Evolutionary conservation across 2,113 vertebrate species (phyloP).

Genomic region (Sylvilagus bachmani): DNA sequence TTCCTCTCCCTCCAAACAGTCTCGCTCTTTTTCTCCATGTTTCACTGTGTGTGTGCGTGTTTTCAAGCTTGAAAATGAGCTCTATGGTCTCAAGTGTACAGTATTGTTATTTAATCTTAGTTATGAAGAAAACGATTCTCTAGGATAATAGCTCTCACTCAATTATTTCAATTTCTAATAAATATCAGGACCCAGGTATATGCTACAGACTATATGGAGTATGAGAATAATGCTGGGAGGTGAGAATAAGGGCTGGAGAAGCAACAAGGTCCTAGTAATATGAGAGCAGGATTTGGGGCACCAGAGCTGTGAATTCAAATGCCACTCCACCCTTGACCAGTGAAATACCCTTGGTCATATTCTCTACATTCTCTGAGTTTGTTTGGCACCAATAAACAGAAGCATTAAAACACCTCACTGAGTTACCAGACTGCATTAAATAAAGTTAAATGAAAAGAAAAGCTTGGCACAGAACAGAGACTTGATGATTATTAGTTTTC

Average conservation of each 20-base stretch:
- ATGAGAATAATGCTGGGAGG: not conserved
- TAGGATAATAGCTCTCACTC: not conserved
- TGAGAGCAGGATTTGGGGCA: not conserved
- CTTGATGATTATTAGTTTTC: not conserved
- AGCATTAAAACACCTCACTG: not conserved
- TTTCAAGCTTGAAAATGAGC: not conserved
- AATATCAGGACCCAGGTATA: not conserved
- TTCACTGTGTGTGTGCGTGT: not conserved
- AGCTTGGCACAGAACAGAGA: not conserved
- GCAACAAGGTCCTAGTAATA: not conserved
- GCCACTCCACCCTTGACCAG: not conserved
- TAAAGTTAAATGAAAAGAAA: constrained; percentile 22
- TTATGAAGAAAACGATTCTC: not conserved
- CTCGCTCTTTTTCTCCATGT: not conserved
- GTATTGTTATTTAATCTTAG: not conserved
- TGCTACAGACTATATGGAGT: not conserved
- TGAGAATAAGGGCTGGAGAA: not conserved
- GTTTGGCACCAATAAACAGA: not conserved
- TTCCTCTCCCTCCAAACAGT: too few species aligned
- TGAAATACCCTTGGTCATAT: not conserved
- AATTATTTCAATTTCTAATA: not conserved
- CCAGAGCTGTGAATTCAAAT: not conserved
- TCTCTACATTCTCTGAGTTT: not conserved
- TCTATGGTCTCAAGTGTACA: not conserved
- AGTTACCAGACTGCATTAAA: not conserved